phyloP scores from a whole-genome alignment of 2,888 invertebrate genomes.

The Lysandra coridon region DNA sequence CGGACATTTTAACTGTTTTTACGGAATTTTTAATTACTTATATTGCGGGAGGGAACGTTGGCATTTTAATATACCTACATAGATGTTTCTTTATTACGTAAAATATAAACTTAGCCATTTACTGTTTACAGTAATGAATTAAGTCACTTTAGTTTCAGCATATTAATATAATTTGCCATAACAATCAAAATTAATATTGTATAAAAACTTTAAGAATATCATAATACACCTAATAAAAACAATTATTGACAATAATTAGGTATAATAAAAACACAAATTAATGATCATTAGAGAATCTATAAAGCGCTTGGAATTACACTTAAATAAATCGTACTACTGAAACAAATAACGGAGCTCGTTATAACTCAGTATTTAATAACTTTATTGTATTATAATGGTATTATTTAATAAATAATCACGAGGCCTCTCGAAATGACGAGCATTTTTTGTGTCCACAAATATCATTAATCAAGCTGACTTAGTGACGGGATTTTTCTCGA shows the following conservation, averaged over 20 bases:
- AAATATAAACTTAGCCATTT: no score
- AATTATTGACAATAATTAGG: no score
- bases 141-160: no score
- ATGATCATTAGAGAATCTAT: neutral
- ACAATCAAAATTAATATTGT: no score
- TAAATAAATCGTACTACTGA: neutral
- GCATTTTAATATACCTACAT: constrained; percentile 9
- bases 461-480: constrained; percentile 32
- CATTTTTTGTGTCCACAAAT: constrained; percentile 32
- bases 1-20: constrained; percentile 13
- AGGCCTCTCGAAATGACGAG: constrained; percentile 30
- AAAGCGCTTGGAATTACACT: neutral
- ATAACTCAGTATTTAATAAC: neutral
- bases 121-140: no score
- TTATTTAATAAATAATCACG: constrained; percentile 25
- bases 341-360: neutral
- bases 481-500: constrained; percentile 32
- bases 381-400: neutral
- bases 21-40: constrained; percentile 21
- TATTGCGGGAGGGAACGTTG: neutral
- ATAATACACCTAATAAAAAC: no score
- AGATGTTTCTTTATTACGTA: neutral
- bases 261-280: no score
- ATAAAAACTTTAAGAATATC: no score
- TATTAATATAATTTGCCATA: no score